These are phyloP conservation scores for Mongoloraphidia duomilia DNA, from an alignment of 2,888 invertebrate genomes.

Conservation along the genomic window DNA sequence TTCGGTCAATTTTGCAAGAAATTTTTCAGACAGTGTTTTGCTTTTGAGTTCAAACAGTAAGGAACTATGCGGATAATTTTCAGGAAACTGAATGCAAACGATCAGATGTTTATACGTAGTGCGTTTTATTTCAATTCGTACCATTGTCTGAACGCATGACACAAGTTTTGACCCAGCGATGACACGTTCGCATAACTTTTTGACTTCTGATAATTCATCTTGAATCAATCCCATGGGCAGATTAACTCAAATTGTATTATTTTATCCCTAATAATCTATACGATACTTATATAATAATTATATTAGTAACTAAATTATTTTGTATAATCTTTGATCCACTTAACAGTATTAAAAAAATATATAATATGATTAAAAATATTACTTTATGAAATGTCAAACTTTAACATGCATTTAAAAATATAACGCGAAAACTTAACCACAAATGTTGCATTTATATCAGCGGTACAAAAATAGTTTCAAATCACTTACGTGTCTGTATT, in stretches of 20 bases:
- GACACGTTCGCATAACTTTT: conserved; percentile 43
- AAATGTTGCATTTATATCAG: too few relatives aligned
- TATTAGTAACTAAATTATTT: too few relatives aligned
- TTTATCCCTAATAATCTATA: too few relatives aligned
- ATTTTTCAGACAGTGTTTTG: conserved; percentile 46
- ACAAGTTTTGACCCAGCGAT: conserved; percentile 46
- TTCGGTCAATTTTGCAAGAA: conserved; percentile 43
- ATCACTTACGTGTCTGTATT: too few relatives aligned
- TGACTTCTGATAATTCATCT: conserved; percentile 49
- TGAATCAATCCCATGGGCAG: conserved; percentile 41
- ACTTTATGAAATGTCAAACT: too few relatives aligned
- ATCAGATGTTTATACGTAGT: conserved; percentile 46
- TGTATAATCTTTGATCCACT: too few relatives aligned
- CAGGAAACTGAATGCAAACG: conserved; percentile 50
- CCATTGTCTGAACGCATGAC: conserved; percentile 48
- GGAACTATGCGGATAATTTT: conserved; percentile 41
- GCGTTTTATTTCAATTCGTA: conserved; percentile 50
- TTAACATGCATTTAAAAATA: too few relatives aligned
- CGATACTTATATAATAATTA: too few relatives aligned
- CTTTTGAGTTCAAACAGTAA: conserved; percentile 55
- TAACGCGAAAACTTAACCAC: too few relatives aligned
- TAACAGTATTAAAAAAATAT: too few relatives aligned
- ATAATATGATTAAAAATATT: too few relatives aligned
- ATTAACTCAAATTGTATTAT: conserved; percentile 20
- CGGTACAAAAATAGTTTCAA: too few relatives aligned